Conservation (phyloP, 2,888 invertebrate species). For the Xanthorhoe designata region DNA sequence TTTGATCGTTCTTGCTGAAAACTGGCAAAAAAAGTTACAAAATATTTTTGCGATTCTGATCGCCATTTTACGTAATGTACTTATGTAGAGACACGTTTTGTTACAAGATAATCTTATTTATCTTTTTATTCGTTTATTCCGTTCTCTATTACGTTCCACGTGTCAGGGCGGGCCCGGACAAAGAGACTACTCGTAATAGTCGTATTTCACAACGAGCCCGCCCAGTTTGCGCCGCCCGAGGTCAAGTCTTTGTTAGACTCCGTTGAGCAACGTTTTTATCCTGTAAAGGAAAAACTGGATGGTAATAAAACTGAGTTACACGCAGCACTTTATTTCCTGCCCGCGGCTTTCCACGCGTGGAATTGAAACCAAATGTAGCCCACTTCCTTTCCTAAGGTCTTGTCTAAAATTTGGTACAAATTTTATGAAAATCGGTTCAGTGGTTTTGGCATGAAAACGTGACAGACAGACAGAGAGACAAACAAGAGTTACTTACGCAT, state of each 20-base stretch:
- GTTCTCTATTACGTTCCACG: conserved; percentile 21
- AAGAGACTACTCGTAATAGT: conserved; percentile 19
- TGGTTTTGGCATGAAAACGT: too few relatives aligned
- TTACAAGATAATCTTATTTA: conserved; percentile 15
- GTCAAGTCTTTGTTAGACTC: conserved; percentile 23
- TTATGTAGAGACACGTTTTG: background rate
- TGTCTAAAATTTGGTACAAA: too few relatives aligned
- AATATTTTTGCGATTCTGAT: background rate
- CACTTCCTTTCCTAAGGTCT: too few relatives aligned
- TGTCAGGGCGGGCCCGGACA: conserved; percentile 15
- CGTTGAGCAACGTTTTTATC: conserved; percentile 10
- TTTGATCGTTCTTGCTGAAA: background rate
- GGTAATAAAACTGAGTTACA: background rate
- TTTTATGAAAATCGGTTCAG: too few relatives aligned
- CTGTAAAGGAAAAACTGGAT: conserved; percentile 6
- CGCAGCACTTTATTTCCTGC: background rate
- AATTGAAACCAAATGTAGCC: too few relatives aligned
- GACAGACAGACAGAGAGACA: too few relatives aligned
- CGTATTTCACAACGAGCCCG: conserved; percentile 23
- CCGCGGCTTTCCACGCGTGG: too few relatives aligned
- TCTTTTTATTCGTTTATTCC: conserved; percentile 3
- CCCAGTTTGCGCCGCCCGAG: conserved; percentile 15
- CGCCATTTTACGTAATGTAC: background rate
- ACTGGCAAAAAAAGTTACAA: background rate
- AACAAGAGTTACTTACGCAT: too few relatives aligned